Evolutionary conservation across 2,888 invertebrate species (phyloP).

Genomic region (Itoplectis maculator): DNA sequence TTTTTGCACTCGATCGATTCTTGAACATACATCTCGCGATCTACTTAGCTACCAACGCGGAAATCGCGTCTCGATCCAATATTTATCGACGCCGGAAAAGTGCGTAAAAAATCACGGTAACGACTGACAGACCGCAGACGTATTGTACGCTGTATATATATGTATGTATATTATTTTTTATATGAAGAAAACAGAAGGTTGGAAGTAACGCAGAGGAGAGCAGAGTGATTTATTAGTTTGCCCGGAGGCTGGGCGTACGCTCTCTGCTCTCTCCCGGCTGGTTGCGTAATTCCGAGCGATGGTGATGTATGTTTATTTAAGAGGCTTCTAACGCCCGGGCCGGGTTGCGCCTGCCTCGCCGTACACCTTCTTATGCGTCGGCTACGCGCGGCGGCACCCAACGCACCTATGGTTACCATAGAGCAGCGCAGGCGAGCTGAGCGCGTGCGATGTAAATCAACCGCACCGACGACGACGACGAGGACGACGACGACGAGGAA

Average conservation of each 20-base stretch:
- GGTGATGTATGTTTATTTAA: constrained; percentile 65
- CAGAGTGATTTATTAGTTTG: constrained; percentile 59
- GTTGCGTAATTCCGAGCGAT: constrained; percentile 57
- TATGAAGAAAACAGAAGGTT: constrained; percentile 10
- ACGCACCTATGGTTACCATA: not conserved
- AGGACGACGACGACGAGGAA: constrained; percentile 54
- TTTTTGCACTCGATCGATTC: not conserved
- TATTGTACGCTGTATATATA: not conserved
- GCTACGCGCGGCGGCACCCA: not conserved
- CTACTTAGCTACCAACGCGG: not conserved
- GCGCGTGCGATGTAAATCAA: constrained; percentile 62
- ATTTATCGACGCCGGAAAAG: constrained; percentile 45
- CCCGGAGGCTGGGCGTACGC: constrained; percentile 48
- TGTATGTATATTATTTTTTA: not conserved
- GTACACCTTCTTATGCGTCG: not conserved
- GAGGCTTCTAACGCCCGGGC: constrained; percentile 22
- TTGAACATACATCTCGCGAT: not conserved
- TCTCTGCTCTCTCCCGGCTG: too few species aligned
- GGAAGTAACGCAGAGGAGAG: not conserved
- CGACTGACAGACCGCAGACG: constrained; percentile 20
- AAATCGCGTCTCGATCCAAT: constrained; percentile 1
- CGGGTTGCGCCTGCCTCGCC: constrained; percentile 1
- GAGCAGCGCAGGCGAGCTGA: constrained; percentile 11
- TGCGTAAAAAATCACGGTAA: constrained; percentile 6
- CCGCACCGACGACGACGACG: constrained; percentile 37